These are phyloP conservation scores for Vanacampus margaritifer DNA, from an alignment of 2,113 vertebrate species.

Conservation along the genomic window DNA sequence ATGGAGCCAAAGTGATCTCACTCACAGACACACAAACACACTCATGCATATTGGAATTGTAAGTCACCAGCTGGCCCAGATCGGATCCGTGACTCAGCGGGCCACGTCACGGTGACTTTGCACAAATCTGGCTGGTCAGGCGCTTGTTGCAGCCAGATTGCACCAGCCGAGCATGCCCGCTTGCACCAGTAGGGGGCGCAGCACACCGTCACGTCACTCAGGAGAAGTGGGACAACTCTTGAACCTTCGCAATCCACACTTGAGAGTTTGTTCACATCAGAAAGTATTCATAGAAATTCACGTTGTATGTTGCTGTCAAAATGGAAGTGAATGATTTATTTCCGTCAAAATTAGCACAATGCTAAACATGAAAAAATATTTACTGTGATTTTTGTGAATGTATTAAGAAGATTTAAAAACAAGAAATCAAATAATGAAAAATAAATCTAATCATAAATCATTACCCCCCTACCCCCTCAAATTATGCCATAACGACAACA, in stretches of 20 bases:
- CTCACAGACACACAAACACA: not conserved
- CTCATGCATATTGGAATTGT: conserved; percentile 2
- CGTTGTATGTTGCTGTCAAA: not conserved
- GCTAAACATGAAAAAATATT: no score
- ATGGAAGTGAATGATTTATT: no score
- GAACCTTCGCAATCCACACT: not conserved
- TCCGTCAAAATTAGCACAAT: no score
- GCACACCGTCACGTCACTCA: not conserved
- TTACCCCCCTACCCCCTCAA: no score
- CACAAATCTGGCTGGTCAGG: conserved; percentile 20
- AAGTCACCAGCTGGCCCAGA: conserved; percentile 37
- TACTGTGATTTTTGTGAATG: no score
- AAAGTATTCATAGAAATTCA: not conserved
- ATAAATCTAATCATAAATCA: no score
- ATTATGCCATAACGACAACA: not conserved
- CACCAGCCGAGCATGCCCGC: conserved; percentile 33
- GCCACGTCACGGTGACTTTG: conserved; percentile 39
- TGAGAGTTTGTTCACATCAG: no score
- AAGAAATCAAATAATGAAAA: no score
- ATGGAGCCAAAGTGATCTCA: not conserved
- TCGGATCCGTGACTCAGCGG: conserved; percentile 24
- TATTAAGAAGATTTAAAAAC: no score
- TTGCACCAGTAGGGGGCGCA: conserved; percentile 21
- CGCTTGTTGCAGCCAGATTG: conserved; percentile 38
- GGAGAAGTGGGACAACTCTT: not conserved